These are phyloP conservation scores for Carpatolechia fugitivella DNA, from an alignment of 2,888 invertebrate genomes.

Conservation along the genomic window DNA sequence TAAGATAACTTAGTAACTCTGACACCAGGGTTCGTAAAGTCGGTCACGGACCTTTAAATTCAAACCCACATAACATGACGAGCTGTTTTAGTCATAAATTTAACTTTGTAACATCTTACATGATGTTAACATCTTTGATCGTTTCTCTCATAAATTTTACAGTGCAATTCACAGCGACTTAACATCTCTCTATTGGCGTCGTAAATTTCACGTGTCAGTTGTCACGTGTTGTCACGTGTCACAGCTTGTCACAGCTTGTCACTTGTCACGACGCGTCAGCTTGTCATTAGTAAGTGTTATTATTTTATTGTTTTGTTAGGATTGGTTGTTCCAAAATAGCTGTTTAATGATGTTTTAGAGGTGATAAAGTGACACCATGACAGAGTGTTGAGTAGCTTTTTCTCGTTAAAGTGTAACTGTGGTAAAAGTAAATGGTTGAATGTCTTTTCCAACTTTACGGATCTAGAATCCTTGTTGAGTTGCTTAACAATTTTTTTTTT, in stretches of 20 bases:
- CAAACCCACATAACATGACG: no score
- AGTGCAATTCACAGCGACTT: neutral
- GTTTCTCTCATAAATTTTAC: neutral
- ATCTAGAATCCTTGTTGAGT: no score
- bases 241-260: constrained; percentile 7
- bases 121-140: neutral
- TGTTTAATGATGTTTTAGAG: neutral
- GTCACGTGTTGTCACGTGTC: constrained; percentile 8
- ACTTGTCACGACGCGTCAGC: neutral
- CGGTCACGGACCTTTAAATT: no score
- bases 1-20: no score
- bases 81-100: no score
- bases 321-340: neutral
- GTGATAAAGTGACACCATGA: neutral
- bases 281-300: constrained; percentile 15
- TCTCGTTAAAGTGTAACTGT: neutral
- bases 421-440: no score
- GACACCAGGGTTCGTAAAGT: no score
- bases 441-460: no score
- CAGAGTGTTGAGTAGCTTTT: neutral
- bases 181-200: constrained; percentile 5
- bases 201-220: constrained; percentile 19
- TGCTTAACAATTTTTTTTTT: no score
- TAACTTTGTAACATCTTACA: neutral
- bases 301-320: constrained; percentile 15